phyloP scores from a whole-genome alignment of 1,140 invertebrate genomes.

The Drosophila ananassae region DNA sequence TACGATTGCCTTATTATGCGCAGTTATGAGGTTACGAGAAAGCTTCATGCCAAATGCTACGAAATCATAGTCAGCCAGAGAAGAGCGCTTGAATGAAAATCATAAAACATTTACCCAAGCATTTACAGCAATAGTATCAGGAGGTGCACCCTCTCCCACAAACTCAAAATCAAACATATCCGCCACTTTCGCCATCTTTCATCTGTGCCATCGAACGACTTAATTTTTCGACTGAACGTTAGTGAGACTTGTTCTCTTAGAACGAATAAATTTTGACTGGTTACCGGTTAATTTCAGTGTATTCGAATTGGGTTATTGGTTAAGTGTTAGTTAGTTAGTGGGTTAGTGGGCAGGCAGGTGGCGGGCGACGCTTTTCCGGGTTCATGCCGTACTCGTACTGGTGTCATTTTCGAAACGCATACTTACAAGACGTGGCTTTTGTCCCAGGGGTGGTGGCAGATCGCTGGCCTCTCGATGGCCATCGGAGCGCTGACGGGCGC shows the following conservation, averaged over 20 bases:
- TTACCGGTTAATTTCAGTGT: not conserved
- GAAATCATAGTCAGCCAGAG: conserved; percentile 18
- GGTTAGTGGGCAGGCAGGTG: conserved; percentile 9
- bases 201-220: not conserved
- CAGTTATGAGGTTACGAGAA: not conserved
- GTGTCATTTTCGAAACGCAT: conserved; percentile 53
- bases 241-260: conserved; percentile 9
- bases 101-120: conserved; percentile 44
- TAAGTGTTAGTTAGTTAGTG: conserved; percentile 26
- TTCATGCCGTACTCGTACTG: conserved; percentile 70
- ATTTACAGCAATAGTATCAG: conserved; percentile 12
- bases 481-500: conserved; percentile 63
- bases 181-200: conserved; percentile 3
- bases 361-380: conserved; percentile 10
- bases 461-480: conserved; percentile 81
- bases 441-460: conserved; percentile 78
- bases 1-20: not conserved
- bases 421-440: conserved; percentile 78
- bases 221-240: conserved; percentile 15
- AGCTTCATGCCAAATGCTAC: conserved; percentile 26
- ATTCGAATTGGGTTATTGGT: conserved; percentile 12
- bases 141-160: conserved; percentile 9
- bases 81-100: conserved; percentile 10
- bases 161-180: not conserved
- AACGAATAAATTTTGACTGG: conserved; percentile 49